Evolutionary conservation across 1,140 invertebrate species (phyloP).

Genomic region (Elysia chlorotica): DNA sequence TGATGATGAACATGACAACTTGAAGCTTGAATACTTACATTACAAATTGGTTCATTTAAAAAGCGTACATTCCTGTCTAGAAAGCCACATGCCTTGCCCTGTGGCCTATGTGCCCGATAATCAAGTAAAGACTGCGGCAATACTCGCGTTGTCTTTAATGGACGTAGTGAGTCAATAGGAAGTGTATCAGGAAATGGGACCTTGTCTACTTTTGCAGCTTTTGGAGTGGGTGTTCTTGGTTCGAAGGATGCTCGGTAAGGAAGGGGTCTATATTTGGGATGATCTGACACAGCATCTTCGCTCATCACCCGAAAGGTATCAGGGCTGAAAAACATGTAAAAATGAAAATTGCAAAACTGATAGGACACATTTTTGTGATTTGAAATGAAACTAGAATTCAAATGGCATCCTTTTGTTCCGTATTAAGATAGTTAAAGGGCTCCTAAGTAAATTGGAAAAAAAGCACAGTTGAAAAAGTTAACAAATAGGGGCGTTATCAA

Average conservation of each 20-base stretch:
- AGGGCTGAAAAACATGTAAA: constrained; percentile 49
- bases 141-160: constrained; percentile 37
- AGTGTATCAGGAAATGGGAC: neutral
- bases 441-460: too few relatives aligned
- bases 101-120: constrained; percentile 49
- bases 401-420: too few relatives aligned
- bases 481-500: too few relatives aligned
- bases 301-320: constrained; percentile 57
- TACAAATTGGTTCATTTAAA: constrained; percentile 56
- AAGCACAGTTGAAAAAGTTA: too few relatives aligned
- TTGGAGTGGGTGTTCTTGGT: constrained; percentile 24
- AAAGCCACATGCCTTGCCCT: constrained; percentile 47
- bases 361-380: too few relatives aligned
- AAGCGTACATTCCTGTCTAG: constrained; percentile 47
- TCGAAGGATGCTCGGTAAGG: constrained; percentile 31
- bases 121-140: constrained; percentile 41
- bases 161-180: constrained; percentile 25
- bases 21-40: constrained; percentile 35
- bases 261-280: constrained; percentile 26
- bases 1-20: too few relatives aligned
- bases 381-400: too few relatives aligned
- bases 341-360: too few relatives aligned
- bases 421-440: too few relatives aligned
- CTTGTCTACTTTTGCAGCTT: constrained; percentile 10
- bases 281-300: constrained; percentile 40